Evolutionary conservation across 2,113 vertebrate genomes (phyloP).

Genomic region (Numenius arquata): DNA sequence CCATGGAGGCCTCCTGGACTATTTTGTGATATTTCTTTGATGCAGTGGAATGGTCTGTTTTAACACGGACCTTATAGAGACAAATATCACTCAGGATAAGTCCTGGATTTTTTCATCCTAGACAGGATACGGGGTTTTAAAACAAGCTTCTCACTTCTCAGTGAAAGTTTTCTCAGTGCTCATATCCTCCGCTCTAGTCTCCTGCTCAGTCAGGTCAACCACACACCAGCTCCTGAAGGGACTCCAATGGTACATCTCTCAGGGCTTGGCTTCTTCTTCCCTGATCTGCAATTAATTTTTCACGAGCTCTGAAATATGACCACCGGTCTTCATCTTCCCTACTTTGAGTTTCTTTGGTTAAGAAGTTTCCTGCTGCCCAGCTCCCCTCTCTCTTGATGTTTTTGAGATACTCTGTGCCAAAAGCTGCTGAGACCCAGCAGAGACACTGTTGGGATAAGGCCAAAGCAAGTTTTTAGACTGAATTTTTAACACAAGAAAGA

Average conservation of each 20-base stretch:
- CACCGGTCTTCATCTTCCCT: rapidly evolving
- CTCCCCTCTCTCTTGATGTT: neutral
- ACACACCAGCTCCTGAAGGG: neutral
- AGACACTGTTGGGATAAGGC: neutral
- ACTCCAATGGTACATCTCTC: neutral
- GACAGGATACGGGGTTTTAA: neutral
- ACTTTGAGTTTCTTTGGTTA: neutral
- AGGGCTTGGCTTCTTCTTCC: neutral
- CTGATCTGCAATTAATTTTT: neutral
- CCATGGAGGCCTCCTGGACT: neutral
- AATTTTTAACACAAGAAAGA: neutral
- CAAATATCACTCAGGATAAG: neutral
- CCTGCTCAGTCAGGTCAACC: neutral
- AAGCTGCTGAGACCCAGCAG: neutral
- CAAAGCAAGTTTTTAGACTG: neutral
- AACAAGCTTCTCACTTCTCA: neutral
- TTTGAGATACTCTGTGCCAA: neutral
- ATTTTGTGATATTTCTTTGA: neutral
- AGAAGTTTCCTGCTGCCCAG: neutral
- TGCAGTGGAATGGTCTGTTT: neutral
- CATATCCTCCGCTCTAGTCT: rapidly evolving
- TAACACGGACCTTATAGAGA: neutral
- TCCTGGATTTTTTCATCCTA: neutral
- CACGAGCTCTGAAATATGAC: neutral
- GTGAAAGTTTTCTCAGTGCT: neutral